A percentile compares a stretch with the other conserved stretches of the same genome.
phyloP scores from a whole-genome alignment of 2,888 invertebrate genomes.

The Marronus borbonicus region DNA sequence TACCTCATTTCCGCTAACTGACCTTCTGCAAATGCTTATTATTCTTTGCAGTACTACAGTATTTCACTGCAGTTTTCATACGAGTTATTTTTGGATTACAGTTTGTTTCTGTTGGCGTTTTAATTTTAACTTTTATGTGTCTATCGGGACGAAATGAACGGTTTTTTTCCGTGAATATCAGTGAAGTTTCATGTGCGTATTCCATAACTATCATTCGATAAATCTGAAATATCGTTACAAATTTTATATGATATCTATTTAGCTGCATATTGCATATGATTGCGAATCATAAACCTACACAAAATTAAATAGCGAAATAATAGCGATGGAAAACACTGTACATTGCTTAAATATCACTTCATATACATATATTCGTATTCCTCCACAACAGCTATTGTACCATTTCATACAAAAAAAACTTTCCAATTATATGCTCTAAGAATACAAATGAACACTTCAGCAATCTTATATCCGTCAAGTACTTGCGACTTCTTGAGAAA shows the following conservation, averaged over 20 bases:
- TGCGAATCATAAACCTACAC: too few relatives aligned
- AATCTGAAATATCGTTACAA: too few relatives aligned
- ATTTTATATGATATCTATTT: too few relatives aligned
- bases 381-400: too few relatives aligned
- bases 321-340: too few relatives aligned
- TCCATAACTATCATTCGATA: too few relatives aligned
- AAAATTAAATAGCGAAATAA: too few relatives aligned
- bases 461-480: background rate
- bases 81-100: constrained; percentile 32
- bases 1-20: background rate
- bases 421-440: background rate
- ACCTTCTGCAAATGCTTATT: constrained; percentile 20
- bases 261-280: too few relatives aligned
- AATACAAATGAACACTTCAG: constrained; percentile 4
- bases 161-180: background rate
- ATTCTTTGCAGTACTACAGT: constrained; percentile 12
- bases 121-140: constrained; percentile 8
- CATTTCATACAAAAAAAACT: too few relatives aligned
- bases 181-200: too few relatives aligned
- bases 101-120: constrained; percentile 4
- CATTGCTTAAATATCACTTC: too few relatives aligned
- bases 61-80: constrained; percentile 30
- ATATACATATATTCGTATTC: too few relatives aligned
- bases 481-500: background rate
- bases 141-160: background rate